Conservation (phyloP, 2,888 invertebrate genomes). For the Atrina japonica region DNA sequence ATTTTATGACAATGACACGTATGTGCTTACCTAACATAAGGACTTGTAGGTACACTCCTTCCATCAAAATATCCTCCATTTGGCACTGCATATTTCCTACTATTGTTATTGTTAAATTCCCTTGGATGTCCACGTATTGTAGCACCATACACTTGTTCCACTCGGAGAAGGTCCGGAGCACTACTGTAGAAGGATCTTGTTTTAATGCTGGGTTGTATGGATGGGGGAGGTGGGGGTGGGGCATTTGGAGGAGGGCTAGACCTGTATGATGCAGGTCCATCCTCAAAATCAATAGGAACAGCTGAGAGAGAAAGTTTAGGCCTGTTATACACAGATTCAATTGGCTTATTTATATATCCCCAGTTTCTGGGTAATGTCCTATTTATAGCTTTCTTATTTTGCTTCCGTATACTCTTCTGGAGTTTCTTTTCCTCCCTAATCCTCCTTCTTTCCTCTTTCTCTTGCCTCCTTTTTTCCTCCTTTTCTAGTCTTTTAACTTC, state of each 20-base stretch:
- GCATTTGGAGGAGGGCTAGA: slow-evolving; percentile 29
- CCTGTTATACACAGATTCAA: slow-evolving; percentile 63
- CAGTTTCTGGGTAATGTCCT: slow-evolving; percentile 67
- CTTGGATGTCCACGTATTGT: slow-evolving; percentile 53
- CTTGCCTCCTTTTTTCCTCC: slow-evolving; percentile 65
- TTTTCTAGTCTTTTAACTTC: slow-evolving; percentile 67
- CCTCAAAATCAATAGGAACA: slow-evolving; percentile 69
- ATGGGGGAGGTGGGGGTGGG: slow-evolving; percentile 49
- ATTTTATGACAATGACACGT: not conserved
- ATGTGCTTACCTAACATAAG: slow-evolving; percentile 32
- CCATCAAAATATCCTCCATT: slow-evolving; percentile 27
- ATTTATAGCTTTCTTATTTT: slow-evolving; percentile 63
- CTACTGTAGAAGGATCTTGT: slow-evolving; percentile 61
- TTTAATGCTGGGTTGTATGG: slow-evolving; percentile 51
- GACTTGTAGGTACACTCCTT: slow-evolving; percentile 9
- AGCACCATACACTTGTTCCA: slow-evolving; percentile 72
- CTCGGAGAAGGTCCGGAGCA: slow-evolving; percentile 67
- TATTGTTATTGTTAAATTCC: slow-evolving; percentile 13
- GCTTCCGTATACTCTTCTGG: slow-evolving; percentile 50
- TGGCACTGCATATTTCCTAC: slow-evolving; percentile 16
- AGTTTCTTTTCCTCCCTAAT: slow-evolving; percentile 70
- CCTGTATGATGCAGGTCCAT: slow-evolving; percentile 48
- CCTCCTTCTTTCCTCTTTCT: slow-evolving; percentile 65
- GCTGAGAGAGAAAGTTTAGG: slow-evolving; percentile 61
- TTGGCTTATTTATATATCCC: slow-evolving; percentile 59